Evolutionary conservation across 2,888 invertebrate genomes (phyloP).

Genomic region (Achlya flavicornis): DNA sequence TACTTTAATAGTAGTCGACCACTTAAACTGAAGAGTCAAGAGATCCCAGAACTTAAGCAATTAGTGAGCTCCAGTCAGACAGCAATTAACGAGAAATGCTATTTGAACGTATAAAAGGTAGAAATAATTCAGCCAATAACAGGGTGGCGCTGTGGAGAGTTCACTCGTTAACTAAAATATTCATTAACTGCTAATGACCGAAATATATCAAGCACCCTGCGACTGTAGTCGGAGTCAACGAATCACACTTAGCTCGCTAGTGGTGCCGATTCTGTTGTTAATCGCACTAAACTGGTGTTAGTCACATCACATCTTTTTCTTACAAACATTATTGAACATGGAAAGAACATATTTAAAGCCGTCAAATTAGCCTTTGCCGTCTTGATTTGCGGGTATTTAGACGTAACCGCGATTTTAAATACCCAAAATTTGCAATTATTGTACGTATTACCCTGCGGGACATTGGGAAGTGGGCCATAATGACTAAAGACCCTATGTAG

Average conservation of each 20-base stretch:
- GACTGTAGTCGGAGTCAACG: conserved; percentile 25
- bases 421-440: too few relatives aligned
- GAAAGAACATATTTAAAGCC: too few relatives aligned
- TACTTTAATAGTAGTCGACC: conserved; percentile 75
- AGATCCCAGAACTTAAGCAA: conserved; percentile 82
- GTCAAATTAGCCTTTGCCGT: too few relatives aligned
- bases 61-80: conserved; percentile 80
- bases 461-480: too few relatives aligned
- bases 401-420: too few relatives aligned
- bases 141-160: conserved; percentile 49
- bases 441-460: too few relatives aligned
- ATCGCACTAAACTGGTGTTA: too few relatives aligned
- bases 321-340: too few relatives aligned
- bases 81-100: conserved; percentile 81
- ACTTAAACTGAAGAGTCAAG: conserved; percentile 73
- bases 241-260: background rate
- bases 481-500: too few relatives aligned
- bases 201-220: conserved; percentile 58
- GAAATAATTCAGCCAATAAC: conserved; percentile 81
- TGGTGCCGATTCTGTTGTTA: too few relatives aligned
- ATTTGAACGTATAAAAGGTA: conserved; percentile 78
- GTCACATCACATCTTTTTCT: too few relatives aligned
- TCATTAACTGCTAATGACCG: conserved; percentile 77
- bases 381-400: too few relatives aligned
- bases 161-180: conserved; percentile 77